Evolutionary conservation across 2,113 vertebrate genomes (phyloP), one percentile per base, ranked within the genome.

Genomic region (Tragelaphus strepsiceros): DNA sequence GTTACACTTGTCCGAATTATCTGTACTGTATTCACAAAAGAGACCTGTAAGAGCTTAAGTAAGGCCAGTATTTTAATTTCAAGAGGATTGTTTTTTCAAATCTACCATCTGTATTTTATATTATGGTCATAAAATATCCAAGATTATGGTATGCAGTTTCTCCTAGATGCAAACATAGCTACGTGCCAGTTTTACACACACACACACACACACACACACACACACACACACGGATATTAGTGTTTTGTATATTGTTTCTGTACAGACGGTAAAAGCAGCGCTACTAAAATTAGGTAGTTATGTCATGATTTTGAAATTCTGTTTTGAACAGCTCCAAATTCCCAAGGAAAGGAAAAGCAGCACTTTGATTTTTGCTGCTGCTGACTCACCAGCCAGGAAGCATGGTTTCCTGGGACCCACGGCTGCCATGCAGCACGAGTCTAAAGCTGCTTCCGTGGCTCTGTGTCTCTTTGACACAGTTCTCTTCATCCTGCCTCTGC

Each of bases 241-340:
- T 71, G n/a, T 71, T 71, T 12, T 22, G n/a, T 22, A 12, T 71
- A 12, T 58, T 35, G 39, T 71, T 80, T 89, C 88, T 77, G 49
- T 32, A 39, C 91, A 96, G 28, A 11, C 54, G 8, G 51, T 64
- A 56, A 88, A 93, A 53, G 71, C 22, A 86, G 32, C 81, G 90
- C 26, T 77, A 96, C 21, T 62, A 87, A 82, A 86, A 56, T 51
- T 71, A 39, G 53, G 77, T 56, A 74, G 8, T 83, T 82, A 13
- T 84, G 46, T 87, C 30, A 24, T 43, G 35, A 83, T 98, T 83
- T 91, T 97, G 94, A 97, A 98, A 87, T 67, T 28, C 62, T 88
- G 58, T 58, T 0, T 96, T 89, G 85, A 43, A n/a, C 10, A 64
- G 43, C 87, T 28, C 30, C 58, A 0, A 90, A n/a, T 94, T 97